A percentile compares a stretch with the other conserved stretches of the same genome.
Evolutionary conservation across 2,113 vertebrate genomes (phyloP).

Genomic region (Poeciliopsis prolifica): DNA sequence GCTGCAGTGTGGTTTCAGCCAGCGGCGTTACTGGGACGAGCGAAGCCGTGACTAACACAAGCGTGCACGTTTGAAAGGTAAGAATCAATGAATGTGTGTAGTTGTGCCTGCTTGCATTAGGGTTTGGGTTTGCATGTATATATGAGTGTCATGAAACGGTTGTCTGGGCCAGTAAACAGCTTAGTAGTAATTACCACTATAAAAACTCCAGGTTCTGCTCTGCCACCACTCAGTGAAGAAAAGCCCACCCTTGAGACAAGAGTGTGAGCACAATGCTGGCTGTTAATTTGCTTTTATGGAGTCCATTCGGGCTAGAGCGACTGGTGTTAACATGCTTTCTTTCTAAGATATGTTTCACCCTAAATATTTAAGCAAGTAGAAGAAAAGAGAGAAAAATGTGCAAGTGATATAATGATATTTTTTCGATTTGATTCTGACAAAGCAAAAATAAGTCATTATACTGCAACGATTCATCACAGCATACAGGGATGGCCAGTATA

Average conservation of each 20-base stretch:
- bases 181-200: constrained; percentile 60
- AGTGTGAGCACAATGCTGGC: constrained; percentile 82
- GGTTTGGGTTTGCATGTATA: constrained; percentile 14
- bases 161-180: constrained; percentile 45
- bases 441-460: not conserved
- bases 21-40: not conserved
- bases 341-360: not conserved
- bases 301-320: not conserved
- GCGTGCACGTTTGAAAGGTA: constrained; percentile 16
- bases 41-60: not conserved
- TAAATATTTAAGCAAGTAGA: not conserved
- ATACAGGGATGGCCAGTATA: not conserved
- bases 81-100: constrained; percentile 6
- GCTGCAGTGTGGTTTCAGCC: constrained; percentile 30
- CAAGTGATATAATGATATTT: not conserved
- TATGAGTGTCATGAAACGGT: constrained; percentile 29
- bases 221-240: constrained; percentile 40
- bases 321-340: not conserved
- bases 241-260: constrained; percentile 77
- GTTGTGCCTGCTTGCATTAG: constrained; percentile 1
- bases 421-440: too few species aligned
- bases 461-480: constrained; percentile 5
- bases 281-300: constrained; percentile 80
- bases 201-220: constrained; percentile 52
- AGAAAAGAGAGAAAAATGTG: too few species aligned